Percentiles rank a stretch among this genome's conserved stretches.
These are phyloP conservation scores for Phocides pigmalion DNA, from an alignment of 1,140 invertebrate genomes.

Conservation along the genomic window DNA sequence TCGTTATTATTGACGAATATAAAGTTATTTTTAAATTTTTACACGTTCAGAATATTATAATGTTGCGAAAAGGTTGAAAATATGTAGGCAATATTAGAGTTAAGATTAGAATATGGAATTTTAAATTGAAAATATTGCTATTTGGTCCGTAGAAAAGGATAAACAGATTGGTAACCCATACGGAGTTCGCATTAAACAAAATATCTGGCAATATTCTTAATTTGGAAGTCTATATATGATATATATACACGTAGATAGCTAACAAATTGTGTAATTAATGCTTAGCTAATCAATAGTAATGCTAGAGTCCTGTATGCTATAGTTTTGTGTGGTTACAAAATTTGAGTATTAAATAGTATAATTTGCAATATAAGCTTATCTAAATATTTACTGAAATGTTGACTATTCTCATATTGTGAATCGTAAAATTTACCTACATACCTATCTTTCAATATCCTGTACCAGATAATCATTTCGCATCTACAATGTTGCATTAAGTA, in stretches of 20 bases:
- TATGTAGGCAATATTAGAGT: not conserved
- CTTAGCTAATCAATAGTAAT: constrained; percentile 15
- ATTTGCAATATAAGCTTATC: constrained; percentile 4
- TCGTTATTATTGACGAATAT: constrained; percentile 1
- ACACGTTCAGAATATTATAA: constrained; percentile 6
- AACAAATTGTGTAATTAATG: constrained; percentile 18
- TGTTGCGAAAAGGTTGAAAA: not conserved
- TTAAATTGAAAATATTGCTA: not conserved
- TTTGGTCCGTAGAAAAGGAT: not conserved
- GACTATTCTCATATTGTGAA: not conserved
- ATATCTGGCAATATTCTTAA: not conserved
- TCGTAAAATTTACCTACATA: constrained; percentile 7
- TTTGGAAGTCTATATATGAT: not conserved
- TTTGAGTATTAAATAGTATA: constrained; percentile 8
- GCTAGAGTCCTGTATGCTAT: not conserved
- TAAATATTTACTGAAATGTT: constrained; percentile 9
- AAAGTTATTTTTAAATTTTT: constrained; percentile 11
- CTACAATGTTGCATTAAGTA: not conserved
- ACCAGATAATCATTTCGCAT: not conserved
- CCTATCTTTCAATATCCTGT: constrained; percentile 13
- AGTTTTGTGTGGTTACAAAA: constrained; percentile 4
- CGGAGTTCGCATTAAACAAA: not conserved
- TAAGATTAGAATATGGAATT: not conserved
- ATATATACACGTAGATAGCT: constrained; percentile 9
- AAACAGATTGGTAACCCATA: not conserved